Evolutionary conservation across 2,797 vertebrate species (phyloP).

Genomic region (Pelochelys cantorii): DNA sequence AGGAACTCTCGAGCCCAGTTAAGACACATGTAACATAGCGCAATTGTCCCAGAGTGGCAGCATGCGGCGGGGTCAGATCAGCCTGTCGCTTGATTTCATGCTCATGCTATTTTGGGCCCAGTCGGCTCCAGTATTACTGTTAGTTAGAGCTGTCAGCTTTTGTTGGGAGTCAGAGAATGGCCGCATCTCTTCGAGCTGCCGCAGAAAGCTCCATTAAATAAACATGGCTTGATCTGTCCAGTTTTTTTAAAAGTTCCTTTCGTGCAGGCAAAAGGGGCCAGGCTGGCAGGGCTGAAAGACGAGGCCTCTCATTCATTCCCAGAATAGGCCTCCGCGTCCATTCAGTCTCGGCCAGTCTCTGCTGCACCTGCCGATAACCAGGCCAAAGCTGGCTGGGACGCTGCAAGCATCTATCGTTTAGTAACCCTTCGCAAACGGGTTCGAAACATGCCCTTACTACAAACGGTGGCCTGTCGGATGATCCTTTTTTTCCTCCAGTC

Average conservation of each 20-base stretch:
- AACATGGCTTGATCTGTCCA: not conserved
- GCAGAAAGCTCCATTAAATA: not conserved
- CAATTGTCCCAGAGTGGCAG: not conserved
- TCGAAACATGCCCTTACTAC: not conserved
- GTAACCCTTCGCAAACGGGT: conserved; percentile 2
- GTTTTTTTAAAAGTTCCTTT: not conserved
- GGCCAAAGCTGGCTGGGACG: fast-evolving
- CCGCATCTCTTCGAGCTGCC: not conserved
- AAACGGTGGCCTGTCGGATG: not conserved
- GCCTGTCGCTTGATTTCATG: not conserved
- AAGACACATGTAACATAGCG: not conserved
- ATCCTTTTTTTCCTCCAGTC: not conserved
- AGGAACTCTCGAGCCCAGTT: not conserved
- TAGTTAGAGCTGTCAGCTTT: not conserved
- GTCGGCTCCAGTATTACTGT: not conserved
- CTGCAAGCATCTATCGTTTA: not conserved
- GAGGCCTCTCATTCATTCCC: not conserved
- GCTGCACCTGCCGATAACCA: not conserved
- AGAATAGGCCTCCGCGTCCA: not conserved
- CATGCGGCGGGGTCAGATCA: not conserved
- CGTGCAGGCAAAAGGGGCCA: not conserved
- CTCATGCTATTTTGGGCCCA: not conserved
- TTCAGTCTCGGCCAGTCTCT: not conserved
- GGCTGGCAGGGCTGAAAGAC: not conserved
- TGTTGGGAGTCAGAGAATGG: not conserved